Evolutionary conservation across 2,888 invertebrate species (phyloP).

Genomic region (Julus scanicus): DNA sequence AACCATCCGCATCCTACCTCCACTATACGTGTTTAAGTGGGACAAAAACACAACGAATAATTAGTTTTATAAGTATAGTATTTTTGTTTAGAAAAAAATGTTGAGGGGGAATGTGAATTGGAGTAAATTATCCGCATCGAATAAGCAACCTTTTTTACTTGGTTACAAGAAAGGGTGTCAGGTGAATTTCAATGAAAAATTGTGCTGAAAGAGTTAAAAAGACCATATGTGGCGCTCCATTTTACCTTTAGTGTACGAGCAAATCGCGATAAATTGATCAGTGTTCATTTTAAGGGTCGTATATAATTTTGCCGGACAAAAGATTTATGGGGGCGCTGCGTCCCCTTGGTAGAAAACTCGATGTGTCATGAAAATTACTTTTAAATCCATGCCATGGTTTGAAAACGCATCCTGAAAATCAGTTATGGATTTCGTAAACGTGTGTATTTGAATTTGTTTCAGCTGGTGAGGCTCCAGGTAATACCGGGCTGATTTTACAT

Average conservation of each 20-base stretch:
- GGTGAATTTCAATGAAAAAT: constrained; percentile 5
- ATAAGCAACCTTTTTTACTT: not conserved
- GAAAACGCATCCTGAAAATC: not conserved
- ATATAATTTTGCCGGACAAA: not conserved
- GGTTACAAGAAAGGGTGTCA: not conserved
- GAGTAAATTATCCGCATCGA: not conserved
- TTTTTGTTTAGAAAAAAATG: not conserved
- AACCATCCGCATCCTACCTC: not conserved
- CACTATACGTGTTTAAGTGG: not conserved
- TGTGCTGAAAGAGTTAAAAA: not conserved
- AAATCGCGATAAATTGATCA: not conserved
- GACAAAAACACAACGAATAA: not conserved
- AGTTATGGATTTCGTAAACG: not conserved
- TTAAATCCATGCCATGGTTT: not conserved
- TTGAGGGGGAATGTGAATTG: not conserved
- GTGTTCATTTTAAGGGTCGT: not conserved
- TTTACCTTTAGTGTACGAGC: not conserved
- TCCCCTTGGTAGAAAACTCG: not conserved
- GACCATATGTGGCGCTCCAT: not conserved
- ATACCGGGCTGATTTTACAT: too few species aligned
- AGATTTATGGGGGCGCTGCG: not conserved
- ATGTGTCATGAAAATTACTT: not conserved
- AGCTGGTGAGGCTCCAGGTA: not conserved
- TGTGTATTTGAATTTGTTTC: not conserved
- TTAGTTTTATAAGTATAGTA: not conserved